phyloP scores from a whole-genome alignment of 2,113 vertebrate species.

The Emydocephalus ijimae region DNA sequence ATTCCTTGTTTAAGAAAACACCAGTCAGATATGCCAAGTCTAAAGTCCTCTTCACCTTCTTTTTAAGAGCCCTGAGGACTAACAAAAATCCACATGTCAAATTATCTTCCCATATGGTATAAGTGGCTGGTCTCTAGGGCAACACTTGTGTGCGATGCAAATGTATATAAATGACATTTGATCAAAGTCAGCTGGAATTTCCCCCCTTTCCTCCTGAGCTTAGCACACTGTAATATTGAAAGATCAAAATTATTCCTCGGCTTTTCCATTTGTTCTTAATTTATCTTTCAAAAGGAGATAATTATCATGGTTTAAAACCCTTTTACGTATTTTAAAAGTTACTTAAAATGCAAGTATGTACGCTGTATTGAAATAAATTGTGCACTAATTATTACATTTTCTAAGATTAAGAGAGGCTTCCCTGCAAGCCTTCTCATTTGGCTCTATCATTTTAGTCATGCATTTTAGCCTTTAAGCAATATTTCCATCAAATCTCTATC shows the following conservation, averaged over 20 bases:
- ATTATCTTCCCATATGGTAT: not conserved
- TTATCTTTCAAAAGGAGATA: not conserved
- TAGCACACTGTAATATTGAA: not conserved
- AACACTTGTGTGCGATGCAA: not conserved
- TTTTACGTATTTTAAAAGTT: not conserved
- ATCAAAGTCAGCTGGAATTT: conserved; percentile 8
- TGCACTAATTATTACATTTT: not conserved
- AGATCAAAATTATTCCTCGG: not conserved
- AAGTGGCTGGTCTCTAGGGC: not conserved
- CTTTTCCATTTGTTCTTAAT: not conserved
- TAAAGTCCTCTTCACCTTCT: not conserved
- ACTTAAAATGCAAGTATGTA: not conserved
- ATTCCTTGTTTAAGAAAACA: not conserved
- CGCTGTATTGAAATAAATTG: not conserved
- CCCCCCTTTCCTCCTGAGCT: not conserved
- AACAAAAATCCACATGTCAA: not conserved
- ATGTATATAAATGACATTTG: not conserved
- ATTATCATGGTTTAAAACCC: not conserved
- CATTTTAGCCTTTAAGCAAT: not conserved
- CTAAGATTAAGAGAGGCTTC: not conserved
- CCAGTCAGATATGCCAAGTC: not conserved
- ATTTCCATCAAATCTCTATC: not conserved
- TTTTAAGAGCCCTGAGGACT: not conserved
- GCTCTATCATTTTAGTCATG: not conserved
- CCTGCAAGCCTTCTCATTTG: not conserved